Base-by-base conservation (phyloP, 2,888 invertebrate genomes). In the Apamea crenata region DNA sequence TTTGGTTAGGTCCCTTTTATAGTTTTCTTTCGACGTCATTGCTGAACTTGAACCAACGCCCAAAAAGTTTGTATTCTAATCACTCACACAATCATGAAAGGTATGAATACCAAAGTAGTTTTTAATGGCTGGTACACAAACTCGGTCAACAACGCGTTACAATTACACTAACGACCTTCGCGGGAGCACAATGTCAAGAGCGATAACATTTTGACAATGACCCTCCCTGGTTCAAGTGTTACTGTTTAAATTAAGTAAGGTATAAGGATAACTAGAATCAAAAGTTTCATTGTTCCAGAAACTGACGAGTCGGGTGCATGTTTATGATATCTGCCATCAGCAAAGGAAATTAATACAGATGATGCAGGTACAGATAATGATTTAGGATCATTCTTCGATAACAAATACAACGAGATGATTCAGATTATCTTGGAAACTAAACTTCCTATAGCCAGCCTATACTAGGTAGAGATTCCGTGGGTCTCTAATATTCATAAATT, bases 141-240 rank as follows among this genome's bases (percentile, higher is more conserved):
- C 82, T 81, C 78, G 84, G 83, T 81, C 84, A 81, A 83, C 83
- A 84, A 68, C 77, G 77, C 80, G 74, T 85, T 86, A 89, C 87
- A 86, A 85, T 88, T 87, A 87, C 86, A 74, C 77, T 50, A 75
- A 78, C 86, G 91, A 90, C 92, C 93, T 93, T 92, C 90, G 87
- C 80, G 71, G 70, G 83, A 89, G 89, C 81, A 87, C 94, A 94
- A 93, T 93, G 94, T 94, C 94, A 94, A 93, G 94, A 91, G 85
- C 91, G 75, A 81, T 76, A 82, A 87, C 83, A 67, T 89, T 86
- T 86, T 82, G 89, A 82, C 89, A 90, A 86, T 90, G 90, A 90
- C 90, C 89, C 89, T 81, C 81, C 65, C 79, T 77, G 29, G 69
- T 36, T 65, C 3, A 68, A 70, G 56, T 77, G 77, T 8, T 61